Evolutionary conservation across 1,140 invertebrate species (phyloP).

Genomic region (Drosophila subpulchrella): DNA sequence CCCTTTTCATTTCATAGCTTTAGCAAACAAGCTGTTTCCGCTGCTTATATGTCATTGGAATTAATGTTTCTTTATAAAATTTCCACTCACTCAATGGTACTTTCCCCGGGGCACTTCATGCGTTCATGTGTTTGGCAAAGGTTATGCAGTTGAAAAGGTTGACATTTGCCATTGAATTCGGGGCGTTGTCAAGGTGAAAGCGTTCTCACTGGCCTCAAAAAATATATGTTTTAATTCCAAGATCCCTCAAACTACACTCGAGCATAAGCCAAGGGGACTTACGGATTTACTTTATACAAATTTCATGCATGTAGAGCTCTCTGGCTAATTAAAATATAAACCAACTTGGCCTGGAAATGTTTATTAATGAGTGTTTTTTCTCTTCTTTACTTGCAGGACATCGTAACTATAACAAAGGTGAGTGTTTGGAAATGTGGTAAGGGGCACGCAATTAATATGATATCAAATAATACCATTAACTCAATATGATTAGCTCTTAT

Average conservation of each 20-base stretch:
- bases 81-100: slow-evolving; percentile 32
- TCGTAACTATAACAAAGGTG: slow-evolving; percentile 61
- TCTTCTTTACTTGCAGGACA: slow-evolving; percentile 56
- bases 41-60: slow-evolving; percentile 31
- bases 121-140: slow-evolving; percentile 31
- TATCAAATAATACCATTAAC: background rate
- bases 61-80: slow-evolving; percentile 49
- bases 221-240: slow-evolving; percentile 13
- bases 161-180: slow-evolving; percentile 54
- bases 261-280: slow-evolving; percentile 2
- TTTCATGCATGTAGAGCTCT: slow-evolving; percentile 4
- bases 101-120: slow-evolving; percentile 52
- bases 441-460: background rate
- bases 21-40: background rate
- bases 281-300: slow-evolving; percentile 6
- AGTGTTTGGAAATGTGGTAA: slow-evolving; percentile 22
- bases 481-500: background rate
- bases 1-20: background rate
- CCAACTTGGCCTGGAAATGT: slow-evolving; percentile 20
- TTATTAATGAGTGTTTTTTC: slow-evolving; percentile 41
- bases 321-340: slow-evolving; percentile 18
- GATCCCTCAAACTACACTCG: slow-evolving; percentile 2
- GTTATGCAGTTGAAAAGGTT: slow-evolving; percentile 35
- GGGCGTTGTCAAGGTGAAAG: slow-evolving; percentile 53
- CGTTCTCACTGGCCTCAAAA: slow-evolving; percentile 13